phyloP scores from a whole-genome alignment of 2,113 vertebrate genomes.

The Phaethornis superciliosus region DNA sequence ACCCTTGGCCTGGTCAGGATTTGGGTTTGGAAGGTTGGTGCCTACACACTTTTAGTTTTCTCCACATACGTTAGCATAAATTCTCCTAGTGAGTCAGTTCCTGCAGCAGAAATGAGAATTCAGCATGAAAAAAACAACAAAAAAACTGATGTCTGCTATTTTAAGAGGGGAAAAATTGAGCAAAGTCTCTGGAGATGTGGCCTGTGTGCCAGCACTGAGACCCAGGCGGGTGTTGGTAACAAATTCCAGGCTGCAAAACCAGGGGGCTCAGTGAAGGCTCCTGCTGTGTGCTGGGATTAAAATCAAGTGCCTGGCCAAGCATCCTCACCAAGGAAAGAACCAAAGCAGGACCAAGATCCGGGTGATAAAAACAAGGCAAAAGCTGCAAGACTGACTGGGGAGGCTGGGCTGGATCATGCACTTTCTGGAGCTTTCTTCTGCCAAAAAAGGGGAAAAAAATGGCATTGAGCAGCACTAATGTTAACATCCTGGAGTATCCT shows the following conservation, averaged over 20 bases:
- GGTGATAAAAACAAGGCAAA: neutral
- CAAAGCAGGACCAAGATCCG: neutral
- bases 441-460: neutral
- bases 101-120: neutral
- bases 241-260: neutral
- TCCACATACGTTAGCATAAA: neutral
- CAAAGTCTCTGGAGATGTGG: rapidly evolving
- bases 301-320: neutral
- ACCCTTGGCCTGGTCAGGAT: rapidly evolving
- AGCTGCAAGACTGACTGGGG: rapidly evolving
- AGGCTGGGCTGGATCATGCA: neutral
- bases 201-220: neutral
- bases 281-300: neutral
- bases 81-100: neutral
- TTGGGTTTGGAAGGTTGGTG: neutral
- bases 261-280: rapidly evolving
- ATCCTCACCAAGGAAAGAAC: neutral
- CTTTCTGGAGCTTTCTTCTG: neutral
- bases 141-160: neutral
- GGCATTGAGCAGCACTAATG: neutral
- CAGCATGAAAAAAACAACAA: neutral
- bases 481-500: neutral
- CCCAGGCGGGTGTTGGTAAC: rapidly evolving
- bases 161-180: neutral
- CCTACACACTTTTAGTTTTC: neutral